Evolutionary conservation across 1,140 invertebrate genomes (phyloP), one percentile per base, ranked within the genome.

Genomic region (Drosophila lini): DNA sequence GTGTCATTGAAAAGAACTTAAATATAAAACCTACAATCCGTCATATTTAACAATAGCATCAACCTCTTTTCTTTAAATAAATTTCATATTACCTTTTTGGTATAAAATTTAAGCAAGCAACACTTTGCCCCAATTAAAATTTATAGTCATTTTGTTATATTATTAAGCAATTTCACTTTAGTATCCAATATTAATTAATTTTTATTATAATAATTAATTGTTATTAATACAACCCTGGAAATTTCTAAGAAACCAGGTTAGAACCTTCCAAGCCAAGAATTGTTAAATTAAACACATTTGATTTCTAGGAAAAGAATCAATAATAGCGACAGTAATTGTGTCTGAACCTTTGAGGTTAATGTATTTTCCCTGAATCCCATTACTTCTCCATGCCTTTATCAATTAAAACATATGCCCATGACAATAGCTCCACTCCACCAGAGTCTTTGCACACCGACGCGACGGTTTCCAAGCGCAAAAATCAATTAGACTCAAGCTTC

Each of bases 401-500:
- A 55, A 55, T 55, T 55, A 55, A 40, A 38, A 38, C 32, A 55
- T 55, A 25, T 38, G 52, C 13, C 19, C 15, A 38, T n/a, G 34
- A 55, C 52, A 38, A 53, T 25, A 10, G 19, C 19, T 25, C 19
- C 34, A 38, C 34, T 38, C 52, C 34, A 28, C 3, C 34, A 41
- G 36, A 40, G 34, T 11, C 53, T 56, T 56, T 42, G 53, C 53
- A 41, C 34, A 42, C 34, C 53, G 53, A 56, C 19, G 53, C 53
- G 22, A 25, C 34, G 53, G 53, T 56, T 56, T 56, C 53, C 34
- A 56, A 56, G 53, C 53, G 53, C 53, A 56, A 56, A 55, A 61
- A 61, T 61, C 58, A 61, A 61, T 61, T 55, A 55, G 52, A 55
- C 34, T 55, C 52, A 38, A 55, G 52, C 52, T 55, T 55, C 52